Evolutionary conservation across 1,140 invertebrate genomes (phyloP).

Genomic region (Lasioglossum baleicum): DNA sequence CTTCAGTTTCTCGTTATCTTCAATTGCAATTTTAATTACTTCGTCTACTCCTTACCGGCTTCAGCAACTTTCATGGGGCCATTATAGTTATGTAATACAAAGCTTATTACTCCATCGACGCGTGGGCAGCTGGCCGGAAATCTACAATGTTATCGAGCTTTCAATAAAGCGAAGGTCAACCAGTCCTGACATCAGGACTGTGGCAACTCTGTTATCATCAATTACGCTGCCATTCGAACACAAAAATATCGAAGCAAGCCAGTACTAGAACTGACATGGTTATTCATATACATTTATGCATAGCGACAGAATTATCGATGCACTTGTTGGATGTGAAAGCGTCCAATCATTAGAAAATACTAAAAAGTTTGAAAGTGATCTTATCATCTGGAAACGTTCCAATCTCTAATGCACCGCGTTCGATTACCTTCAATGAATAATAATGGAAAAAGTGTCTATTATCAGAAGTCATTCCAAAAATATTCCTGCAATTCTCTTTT

Average conservation of each 20-base stretch:
- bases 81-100: neutral
- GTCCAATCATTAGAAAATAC: too few relatives aligned
- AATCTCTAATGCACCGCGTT: too few relatives aligned
- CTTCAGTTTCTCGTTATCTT: neutral
- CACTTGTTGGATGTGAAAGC: too few relatives aligned
- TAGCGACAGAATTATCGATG: neutral
- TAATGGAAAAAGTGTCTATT: too few relatives aligned
- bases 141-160: constrained; percentile 4
- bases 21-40: neutral
- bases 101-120: neutral
- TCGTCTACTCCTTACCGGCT: neutral
- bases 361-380: too few relatives aligned
- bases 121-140: neutral
- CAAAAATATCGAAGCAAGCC: neutral
- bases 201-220: neutral
- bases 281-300: too few relatives aligned
- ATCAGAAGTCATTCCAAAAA: too few relatives aligned
- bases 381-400: too few relatives aligned
- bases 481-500: neutral
- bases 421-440: too few relatives aligned
- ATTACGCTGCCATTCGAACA: neutral
- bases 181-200: neutral
- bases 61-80: neutral
- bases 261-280: too few relatives aligned
- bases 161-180: constrained; percentile 39